Conservation (phyloP, 2,888 invertebrate genomes). For the Xanthia togata region DNA sequence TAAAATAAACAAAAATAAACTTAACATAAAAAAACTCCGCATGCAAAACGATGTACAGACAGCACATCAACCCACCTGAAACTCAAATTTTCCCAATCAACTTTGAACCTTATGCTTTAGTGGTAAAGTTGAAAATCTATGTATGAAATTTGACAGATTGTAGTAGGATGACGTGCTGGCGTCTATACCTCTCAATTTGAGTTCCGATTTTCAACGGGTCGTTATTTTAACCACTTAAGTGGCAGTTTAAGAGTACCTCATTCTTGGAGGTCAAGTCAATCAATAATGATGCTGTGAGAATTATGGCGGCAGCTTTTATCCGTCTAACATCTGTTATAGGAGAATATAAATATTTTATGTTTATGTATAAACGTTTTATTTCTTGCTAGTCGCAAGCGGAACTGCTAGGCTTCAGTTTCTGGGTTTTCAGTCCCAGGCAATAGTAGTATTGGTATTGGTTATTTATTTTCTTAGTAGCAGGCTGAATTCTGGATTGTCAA, state of each 20-base stretch:
- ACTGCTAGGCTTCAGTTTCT: background rate
- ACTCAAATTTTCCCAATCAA: no score
- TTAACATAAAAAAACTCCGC: conserved; percentile 13
- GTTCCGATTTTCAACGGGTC: conserved; percentile 53
- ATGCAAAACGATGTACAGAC: conserved; percentile 29
- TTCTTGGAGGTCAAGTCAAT: conserved; percentile 53
- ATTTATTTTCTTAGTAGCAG: background rate
- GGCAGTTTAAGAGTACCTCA: conserved; percentile 30
- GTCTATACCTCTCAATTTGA: conserved; percentile 26
- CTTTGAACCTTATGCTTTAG: no score
- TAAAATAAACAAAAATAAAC: conserved; percentile 1
- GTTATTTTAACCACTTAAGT: conserved; percentile 57
- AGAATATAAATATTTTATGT: conserved; percentile 21
- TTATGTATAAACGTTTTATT: background rate
- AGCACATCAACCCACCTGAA: no score
- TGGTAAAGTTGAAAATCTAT: no score
- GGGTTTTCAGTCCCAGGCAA: background rate
- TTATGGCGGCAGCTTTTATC: conserved; percentile 18
- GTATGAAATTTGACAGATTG: no score
- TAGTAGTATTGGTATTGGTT: no score
- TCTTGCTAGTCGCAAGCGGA: background rate
- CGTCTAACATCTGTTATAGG: conserved; percentile 3
- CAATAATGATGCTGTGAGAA: conserved; percentile 60
- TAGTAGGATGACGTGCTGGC: no score
- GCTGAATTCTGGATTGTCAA: background rate